Conservation (phyloP, 2,113 vertebrate species). For the Acrocephalus arundinaceus region DNA sequence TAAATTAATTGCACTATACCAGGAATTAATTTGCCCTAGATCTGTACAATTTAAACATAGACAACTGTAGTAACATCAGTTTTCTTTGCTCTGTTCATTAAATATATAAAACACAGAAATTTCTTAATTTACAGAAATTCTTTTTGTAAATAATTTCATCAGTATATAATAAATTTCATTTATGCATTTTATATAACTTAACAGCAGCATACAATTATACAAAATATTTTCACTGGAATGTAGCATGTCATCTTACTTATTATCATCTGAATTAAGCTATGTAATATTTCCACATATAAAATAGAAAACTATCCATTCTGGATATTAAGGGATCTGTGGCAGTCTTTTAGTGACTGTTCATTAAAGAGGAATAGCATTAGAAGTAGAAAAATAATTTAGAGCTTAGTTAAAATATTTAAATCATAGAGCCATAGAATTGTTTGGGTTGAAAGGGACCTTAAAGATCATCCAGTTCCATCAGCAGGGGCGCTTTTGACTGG, state of each 20-base stretch:
- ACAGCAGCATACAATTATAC: not conserved
- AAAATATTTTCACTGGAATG: not conserved
- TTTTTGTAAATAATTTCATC: not conserved
- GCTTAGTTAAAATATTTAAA: not conserved
- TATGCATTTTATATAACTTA: not conserved
- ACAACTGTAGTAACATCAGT: not conserved
- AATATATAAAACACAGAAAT: not conserved
- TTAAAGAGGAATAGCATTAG: not conserved
- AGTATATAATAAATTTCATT: not conserved
- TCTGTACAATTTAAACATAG: not conserved
- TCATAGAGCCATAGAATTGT: not conserved
- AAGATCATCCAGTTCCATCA: not conserved
- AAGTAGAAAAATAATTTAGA: not conserved
- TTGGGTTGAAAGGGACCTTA: not conserved
- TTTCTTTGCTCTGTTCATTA: not conserved
- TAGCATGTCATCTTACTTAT: not conserved
- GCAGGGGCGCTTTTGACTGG: not conserved
- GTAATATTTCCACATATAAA: not conserved
- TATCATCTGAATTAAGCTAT: not conserved
- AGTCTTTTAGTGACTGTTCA: not conserved
- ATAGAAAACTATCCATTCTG: not conserved
- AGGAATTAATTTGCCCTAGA: not conserved
- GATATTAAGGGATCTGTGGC: not conserved
- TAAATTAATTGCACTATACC: not conserved
- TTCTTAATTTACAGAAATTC: not conserved